These are phyloP conservation scores for Valencia hispanica DNA, from an alignment of 2,797 vertebrate species.

Conservation along the genomic window DNA sequence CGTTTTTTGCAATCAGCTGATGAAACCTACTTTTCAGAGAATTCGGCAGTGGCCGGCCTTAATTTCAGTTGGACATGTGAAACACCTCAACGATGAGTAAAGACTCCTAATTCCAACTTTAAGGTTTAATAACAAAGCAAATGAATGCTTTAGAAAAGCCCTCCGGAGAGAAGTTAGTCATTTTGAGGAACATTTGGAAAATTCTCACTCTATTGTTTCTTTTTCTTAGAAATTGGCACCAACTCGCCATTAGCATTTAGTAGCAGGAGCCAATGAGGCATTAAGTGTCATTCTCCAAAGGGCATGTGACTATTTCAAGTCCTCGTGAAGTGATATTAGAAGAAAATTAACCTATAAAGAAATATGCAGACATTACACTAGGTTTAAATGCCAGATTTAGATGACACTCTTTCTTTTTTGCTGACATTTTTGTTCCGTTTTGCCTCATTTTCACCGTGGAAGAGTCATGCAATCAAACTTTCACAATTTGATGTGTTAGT, in stretches of 20 bases:
- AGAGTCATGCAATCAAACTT: background rate
- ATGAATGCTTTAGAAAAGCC: conserved; percentile 17
- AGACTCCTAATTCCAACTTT: conserved; percentile 4
- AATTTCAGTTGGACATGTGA: conserved; percentile 36
- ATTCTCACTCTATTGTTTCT: conserved; percentile 32
- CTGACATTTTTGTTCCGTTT: background rate
- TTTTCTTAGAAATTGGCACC: conserved; percentile 54
- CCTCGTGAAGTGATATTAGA: conserved; percentile 21
- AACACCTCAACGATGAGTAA: conserved; percentile 34
- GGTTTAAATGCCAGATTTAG: background rate
- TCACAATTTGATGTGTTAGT: background rate
- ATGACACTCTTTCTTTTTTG: background rate
- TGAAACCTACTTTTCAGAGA: conserved; percentile 61
- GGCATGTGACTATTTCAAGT: conserved; percentile 29
- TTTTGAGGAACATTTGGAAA: conserved; percentile 39
- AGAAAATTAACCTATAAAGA: conserved; percentile 1
- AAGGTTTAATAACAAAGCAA: conserved; percentile 17
- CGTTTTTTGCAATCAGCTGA: conserved; percentile 73
- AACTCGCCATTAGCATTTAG: conserved; percentile 39
- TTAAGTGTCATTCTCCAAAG: conserved; percentile 38
- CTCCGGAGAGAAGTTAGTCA: conserved; percentile 18
- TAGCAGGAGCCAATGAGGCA: conserved; percentile 47
- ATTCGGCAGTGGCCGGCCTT: conserved; percentile 44
- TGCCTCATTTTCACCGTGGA: background rate
- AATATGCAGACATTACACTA: background rate